Evolutionary conservation across 2,888 invertebrate genomes (phyloP).

Genomic region (Orchestes rusci): DNA sequence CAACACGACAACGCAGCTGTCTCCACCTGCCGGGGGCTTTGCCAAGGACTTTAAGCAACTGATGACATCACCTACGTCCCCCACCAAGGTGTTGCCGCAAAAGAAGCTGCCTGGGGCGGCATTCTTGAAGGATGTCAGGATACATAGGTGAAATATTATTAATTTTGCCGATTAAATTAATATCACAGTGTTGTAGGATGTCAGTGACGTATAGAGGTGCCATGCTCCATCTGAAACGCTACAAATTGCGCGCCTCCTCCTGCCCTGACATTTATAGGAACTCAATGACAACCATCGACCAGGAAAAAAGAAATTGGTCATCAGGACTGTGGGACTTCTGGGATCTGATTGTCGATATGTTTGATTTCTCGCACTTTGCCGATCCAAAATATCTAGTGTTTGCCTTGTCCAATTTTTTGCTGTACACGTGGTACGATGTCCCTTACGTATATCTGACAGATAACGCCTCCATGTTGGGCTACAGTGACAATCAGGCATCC

Average conservation of each 20-base stretch:
- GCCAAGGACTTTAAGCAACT: constrained; percentile 42
- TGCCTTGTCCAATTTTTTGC: constrained; percentile 78
- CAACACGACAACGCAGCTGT: constrained; percentile 38
- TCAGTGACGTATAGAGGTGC: constrained; percentile 79
- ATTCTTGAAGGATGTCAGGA: constrained; percentile 64
- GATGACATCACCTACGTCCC: constrained; percentile 38
- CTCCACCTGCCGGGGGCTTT: constrained; percentile 38
- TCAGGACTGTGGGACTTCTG: constrained; percentile 70
- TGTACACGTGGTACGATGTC: constrained; percentile 91
- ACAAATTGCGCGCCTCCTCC: constrained; percentile 74
- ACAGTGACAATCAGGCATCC: constrained; percentile 64
- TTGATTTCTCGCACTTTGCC: constrained; percentile 73
- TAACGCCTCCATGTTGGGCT: constrained; percentile 61
- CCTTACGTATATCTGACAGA: constrained; percentile 89
- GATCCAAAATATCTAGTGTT: constrained; percentile 70
- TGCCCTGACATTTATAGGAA: constrained; percentile 87
- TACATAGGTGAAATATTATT: constrained; percentile 46
- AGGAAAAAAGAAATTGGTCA: constrained; percentile 69
- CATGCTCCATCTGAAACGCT: constrained; percentile 76
- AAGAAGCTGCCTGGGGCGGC: constrained; percentile 47
- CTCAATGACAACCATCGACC: constrained; percentile 79
- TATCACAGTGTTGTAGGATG: constrained; percentile 44
- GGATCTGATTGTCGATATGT: constrained; percentile 67
- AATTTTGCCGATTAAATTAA: neutral
- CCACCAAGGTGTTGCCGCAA: constrained; percentile 38